Base-by-base conservation (phyloP, 2,113 vertebrate genomes). In the Seriola rivoliana region DNA sequence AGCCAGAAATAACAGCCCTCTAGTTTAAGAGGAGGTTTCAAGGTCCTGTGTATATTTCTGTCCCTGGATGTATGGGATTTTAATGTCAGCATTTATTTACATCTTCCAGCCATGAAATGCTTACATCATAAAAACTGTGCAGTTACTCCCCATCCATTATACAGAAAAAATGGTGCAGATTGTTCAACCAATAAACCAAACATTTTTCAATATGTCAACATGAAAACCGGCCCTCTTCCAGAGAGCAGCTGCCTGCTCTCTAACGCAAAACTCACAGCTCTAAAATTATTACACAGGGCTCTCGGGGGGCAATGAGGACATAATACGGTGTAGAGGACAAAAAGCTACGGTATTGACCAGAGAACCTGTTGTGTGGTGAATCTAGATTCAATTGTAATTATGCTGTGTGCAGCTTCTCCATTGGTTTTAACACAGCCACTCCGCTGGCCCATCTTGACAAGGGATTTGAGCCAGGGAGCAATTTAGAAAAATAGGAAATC, bases 401-500 rank as follows among this genome's bases (percentile, higher is more conserved):
- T 82, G 32, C 62, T 13, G 75, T 11, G 40, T 54, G 65, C 59
- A 84, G 74, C 59, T 75, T 73, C 50, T 75, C 46, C 52, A 66
- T 80, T 81, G 69, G 60, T 59, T 77, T 86, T 65, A 88, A 80
- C 52, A 58, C 44, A 81, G 74, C 64, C 48, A 52, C 67, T 81
- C 8, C 4, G 29, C 69, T 62, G 79, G 68, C 46, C 48, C 54
- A 19, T 85, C 66, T 74, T 68, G 17, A 78, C 62, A 80, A 11
- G 36, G 44, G 58, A 80, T 79, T 64, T 36, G 52, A 88, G 80
- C 74, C 40, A 73, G 67, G 69, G 71, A 87, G 75, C 80, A 87
- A 91, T 89, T 93, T 86, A 76, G 81, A 85, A 78, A 91, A 90
- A 76, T 5, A 58, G 67, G 54, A 85, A 84, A 87, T 90, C 69